These are phyloP conservation scores for Arge pagana DNA, from an alignment of 2,888 invertebrate genomes.

Conservation along the genomic window DNA sequence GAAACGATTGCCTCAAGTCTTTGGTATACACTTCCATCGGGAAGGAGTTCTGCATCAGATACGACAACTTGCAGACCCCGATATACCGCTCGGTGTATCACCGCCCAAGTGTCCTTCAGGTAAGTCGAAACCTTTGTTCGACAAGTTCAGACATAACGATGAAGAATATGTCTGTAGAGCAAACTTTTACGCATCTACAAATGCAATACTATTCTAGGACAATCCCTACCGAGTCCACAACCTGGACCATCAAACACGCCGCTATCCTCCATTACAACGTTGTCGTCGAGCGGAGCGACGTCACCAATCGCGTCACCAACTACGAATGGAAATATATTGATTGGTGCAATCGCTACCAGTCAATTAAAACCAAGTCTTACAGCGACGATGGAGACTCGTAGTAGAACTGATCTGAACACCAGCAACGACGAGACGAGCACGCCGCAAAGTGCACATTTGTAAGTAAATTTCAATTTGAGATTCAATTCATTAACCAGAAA, in stretches of 20 bases:
- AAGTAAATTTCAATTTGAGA: too few species aligned
- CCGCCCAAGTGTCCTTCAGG: slow-evolving; percentile 59
- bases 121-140: too few species aligned
- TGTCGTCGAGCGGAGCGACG: slow-evolving; percentile 54
- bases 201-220: slow-evolving; percentile 39
- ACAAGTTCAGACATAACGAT: too few species aligned
- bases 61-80: slow-evolving; percentile 72
- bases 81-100: slow-evolving; percentile 61
- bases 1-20: slow-evolving; percentile 94
- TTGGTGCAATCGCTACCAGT: slow-evolving; percentile 52
- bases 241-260: slow-evolving; percentile 56
- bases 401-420: slow-evolving; percentile 48
- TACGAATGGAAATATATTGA: slow-evolving; percentile 55
- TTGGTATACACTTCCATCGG: slow-evolving; percentile 92
- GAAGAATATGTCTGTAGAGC: too few species aligned
- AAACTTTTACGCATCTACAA: too few species aligned
- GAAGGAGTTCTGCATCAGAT: slow-evolving; percentile 98
- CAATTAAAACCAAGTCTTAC: slow-evolving; percentile 53
- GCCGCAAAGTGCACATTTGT: slow-evolving; percentile 53
- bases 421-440: slow-evolving; percentile 48
- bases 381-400: slow-evolving; percentile 52
- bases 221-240: slow-evolving; percentile 55
- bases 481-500: too few species aligned
- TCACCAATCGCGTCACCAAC: slow-evolving; percentile 55
- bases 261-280: slow-evolving; percentile 49